Base-by-base conservation (phyloP, 2,888 invertebrate genomes). In the Leptothorax acervorum region DNA sequence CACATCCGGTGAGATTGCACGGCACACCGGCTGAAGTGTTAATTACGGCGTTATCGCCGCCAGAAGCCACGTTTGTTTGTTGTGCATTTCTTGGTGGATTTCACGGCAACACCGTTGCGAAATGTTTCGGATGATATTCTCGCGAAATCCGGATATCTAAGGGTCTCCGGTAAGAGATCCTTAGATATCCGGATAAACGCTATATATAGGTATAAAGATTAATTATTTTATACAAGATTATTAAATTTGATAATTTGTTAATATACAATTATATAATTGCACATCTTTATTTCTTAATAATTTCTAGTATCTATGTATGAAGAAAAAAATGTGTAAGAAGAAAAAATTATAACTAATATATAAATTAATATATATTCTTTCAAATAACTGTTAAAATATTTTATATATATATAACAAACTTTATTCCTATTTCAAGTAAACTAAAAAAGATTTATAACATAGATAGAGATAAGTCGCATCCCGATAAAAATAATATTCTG, bases 1-100 rank as follows among this genome's bases (percentile, higher is more conserved):
- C 63, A 57, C 39, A 78, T 68, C 76, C 82, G 76, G 76, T 45
- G 82, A 74, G 82, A 78, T 76, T 79, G 76, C 76, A 82, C 75
- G 63, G 53, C 35, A 23, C 42, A 60, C 62, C 42, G 18, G 48
- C 48, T 73, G 23, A 62, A 81, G 79, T 81, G 79, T 81, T 81
- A 81, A 81, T 81, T 81, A 81, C 76, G 35, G 53, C 45, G 76
- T 82, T 76, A 82, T 82, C 82, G 76, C 23, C 45, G 55, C n/a
- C 82, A 63, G 75, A 73, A 81, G 73, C 28, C 51, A 15, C 60
- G 60, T 81, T 68, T 81, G 79, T 81, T 81, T 81, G 60, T 71
- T 60, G 73, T 28, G 60, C 71, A 62, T 81, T 81, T 81, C 79
- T 81, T 73, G 42, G 73, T 12, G 73, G 39, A 45, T 39, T 73